Conservation (phyloP, 2,888 invertebrate species). For the Galerucella pusilla region DNA sequence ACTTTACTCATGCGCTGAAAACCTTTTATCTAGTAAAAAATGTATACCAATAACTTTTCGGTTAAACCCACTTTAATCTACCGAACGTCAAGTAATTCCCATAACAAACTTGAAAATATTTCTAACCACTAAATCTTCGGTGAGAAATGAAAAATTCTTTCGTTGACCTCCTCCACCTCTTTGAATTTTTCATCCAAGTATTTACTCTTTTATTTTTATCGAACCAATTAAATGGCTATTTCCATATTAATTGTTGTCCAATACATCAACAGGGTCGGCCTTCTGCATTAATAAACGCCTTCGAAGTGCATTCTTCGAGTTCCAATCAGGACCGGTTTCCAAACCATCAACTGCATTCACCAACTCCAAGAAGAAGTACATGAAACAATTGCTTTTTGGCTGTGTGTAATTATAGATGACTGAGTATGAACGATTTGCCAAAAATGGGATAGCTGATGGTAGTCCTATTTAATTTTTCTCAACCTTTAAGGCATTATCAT, state of each 20-base stretch:
- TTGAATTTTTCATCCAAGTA: conserved; percentile 19
- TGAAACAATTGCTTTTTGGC: too few species aligned
- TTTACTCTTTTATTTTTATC: conserved; percentile 39
- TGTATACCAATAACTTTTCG: background rate
- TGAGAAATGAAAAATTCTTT: conserved; percentile 10
- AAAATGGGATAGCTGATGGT: too few species aligned
- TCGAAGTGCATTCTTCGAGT: conserved; percentile 40
- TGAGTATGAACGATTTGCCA: too few species aligned
- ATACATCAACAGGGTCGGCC: conserved; percentile 42
- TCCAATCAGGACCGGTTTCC: conserved; percentile 26
- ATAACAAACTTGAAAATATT: background rate
- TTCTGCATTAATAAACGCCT: conserved; percentile 38
- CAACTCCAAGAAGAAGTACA: background rate
- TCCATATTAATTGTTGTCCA: conserved; percentile 43
- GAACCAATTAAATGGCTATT: conserved; percentile 40
- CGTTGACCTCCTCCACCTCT: conserved; percentile 6
- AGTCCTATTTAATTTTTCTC: too few species aligned
- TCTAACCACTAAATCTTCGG: conserved; percentile 12
- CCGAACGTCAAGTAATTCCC: background rate
- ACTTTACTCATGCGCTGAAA: too few species aligned
- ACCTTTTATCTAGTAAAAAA: too few species aligned
- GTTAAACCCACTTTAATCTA: background rate
- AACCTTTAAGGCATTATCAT: too few species aligned
- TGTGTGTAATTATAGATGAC: too few species aligned
- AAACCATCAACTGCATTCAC: background rate